Base-by-base conservation (phyloP, 2,888 invertebrate species). In the Oxytorus armatus region DNA sequence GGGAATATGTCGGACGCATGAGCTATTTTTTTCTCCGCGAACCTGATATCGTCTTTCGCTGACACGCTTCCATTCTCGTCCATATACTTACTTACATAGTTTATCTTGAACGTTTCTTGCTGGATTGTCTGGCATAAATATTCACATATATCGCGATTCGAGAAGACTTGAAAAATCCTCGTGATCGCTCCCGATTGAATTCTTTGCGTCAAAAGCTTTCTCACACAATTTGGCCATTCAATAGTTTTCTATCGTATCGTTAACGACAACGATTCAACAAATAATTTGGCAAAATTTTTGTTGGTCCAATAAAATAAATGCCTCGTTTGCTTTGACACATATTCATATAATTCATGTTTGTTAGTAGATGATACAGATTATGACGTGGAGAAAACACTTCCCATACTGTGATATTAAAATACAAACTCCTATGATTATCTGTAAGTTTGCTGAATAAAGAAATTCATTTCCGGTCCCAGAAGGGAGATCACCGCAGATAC, bases 1-100 rank as follows among this genome's bases (percentile, higher is more conserved):
- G 90, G 89, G 90, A 90, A 90, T 89, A 90, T 88, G 83, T 85
- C 85, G 85, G 86, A 86, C 87, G 85, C 87, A 82, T 82, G 83
- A 69, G 42, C 65, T 74, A 61, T 51, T 49, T 85, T 84, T 63
- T 83, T 83, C 76, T 55, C 59, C 44, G 14, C 47, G 84, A 83
- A 11, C 39, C 55, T 42, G 5, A 18, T 55, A 55, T 90, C 90
- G 83, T 84, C 84, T 90, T 90, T 87, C 90, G 90, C 90, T 89
- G 90, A 90, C 88, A 78, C 73, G 68, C 29, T 33, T 11, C n/a
- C 23, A 69, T 66, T 36, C 72, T 65, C 39, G 75, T 25, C 57
- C 61, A 61, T 57, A 51, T 76, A 73, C 53, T 79, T 76, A 73
- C 53, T 79, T 74, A 44, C 72, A 86, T 80, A 76, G 88, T 86